Evolutionary conservation across 2,797 vertebrate genomes (phyloP).

Genomic region (Trachurus trachurus): DNA sequence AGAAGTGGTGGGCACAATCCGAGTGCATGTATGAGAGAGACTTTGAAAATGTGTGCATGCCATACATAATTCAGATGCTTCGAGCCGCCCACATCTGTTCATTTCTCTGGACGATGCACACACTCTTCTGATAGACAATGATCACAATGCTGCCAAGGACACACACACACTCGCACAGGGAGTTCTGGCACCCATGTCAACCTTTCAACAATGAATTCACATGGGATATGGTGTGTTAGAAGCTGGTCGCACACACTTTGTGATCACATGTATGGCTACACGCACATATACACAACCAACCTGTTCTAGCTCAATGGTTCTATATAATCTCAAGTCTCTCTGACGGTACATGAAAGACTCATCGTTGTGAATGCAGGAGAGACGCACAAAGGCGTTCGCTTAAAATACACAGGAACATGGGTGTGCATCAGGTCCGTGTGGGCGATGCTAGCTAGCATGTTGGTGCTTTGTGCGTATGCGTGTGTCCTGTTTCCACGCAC

Average conservation of each 20-base stretch:
- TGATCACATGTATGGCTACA: neutral
- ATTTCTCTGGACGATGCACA: conserved; percentile 39
- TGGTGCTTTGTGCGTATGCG: neutral
- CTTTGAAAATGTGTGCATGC: conserved; percentile 29
- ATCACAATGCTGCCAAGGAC: conserved; percentile 52
- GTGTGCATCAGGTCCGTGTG: neutral
- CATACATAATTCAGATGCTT: conserved; percentile 67
- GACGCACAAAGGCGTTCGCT: conserved; percentile 7
- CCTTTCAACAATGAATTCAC: conserved; percentile 53
- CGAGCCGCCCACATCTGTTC: conserved; percentile 63
- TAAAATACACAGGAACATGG: neutral
- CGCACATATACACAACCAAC: neutral
- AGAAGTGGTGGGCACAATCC: neutral
- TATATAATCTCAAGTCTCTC: conserved; percentile 21
- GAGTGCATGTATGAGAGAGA: neutral
- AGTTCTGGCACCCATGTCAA: conserved; percentile 39
- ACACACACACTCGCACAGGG: conserved; percentile 28
- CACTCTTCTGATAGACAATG: conserved; percentile 53
- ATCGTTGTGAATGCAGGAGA: conserved; percentile 1
- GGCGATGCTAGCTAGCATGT: neutral
- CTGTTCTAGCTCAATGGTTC: neutral
- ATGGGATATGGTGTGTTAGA: conserved; percentile 12
- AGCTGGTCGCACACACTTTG: conserved; percentile 35
- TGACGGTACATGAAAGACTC: conserved; percentile 25
- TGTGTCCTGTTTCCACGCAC: conserved; percentile 2